Evolutionary conservation across 2,888 invertebrate species (phyloP), one percentile per base, ranked within the genome.

Genomic region (Pharmacophagus antenor): DNA sequence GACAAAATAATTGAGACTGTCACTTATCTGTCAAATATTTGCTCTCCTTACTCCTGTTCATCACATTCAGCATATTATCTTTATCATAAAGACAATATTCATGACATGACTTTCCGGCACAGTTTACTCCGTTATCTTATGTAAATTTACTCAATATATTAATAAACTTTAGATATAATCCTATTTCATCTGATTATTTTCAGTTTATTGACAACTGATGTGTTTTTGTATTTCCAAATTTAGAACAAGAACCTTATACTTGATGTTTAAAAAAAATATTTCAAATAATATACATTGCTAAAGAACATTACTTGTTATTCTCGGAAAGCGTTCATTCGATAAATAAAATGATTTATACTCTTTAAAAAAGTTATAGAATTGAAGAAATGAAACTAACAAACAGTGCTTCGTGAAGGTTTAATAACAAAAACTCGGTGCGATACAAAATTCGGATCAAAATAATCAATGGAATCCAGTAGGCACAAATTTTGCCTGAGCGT

Each of bases 61-160:
- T 77, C 77, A 72, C 68, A 81, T 76, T 82, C 79, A 82, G 81
- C 81, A 79, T 68, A 77, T 73, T 69, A 77, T 73, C 68, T 69
- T 81, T 82, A 83, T 83, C 83, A 70, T 65, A 44, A 68, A 75
- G 74, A 76, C 71, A 74, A 68, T 58, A 67, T 67, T 67, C 66
- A 66, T 70, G 73, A 72, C 73, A 67, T 69, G 69, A 70, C 71
- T 68, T 60, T 59, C 66, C 55, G 58, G 48, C 46, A 51, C 55
- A 52, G 52, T 53, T 23, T 50, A 50, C 50, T 23, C 31, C 18
- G 31, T 47, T 61, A 52, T 53, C 52, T 61, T 44, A 23, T 56
- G 56, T 56, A 44, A 51, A 61, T 61, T 61, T 60, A 46, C 22
- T 37, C 18, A 8, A 31, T 31, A 60, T 44, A 41, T 27, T 17